phyloP scores from a whole-genome alignment of 1,140 invertebrate genomes.

The Drosophila pruinosa region DNA sequence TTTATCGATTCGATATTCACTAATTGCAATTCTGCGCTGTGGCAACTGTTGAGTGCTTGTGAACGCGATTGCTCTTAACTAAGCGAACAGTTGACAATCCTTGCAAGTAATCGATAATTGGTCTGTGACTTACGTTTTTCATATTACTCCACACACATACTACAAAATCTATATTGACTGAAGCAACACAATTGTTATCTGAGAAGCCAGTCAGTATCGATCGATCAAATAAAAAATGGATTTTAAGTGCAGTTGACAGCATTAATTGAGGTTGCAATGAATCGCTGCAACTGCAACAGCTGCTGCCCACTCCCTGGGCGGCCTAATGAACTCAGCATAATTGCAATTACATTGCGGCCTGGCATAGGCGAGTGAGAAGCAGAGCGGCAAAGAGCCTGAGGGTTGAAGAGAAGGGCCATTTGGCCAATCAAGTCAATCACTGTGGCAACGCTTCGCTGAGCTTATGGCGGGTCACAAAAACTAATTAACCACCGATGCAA shows the following conservation, averaged over 20 bases:
- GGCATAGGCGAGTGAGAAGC: neutral
- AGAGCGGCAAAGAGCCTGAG: neutral
- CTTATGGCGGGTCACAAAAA: slow-evolving; percentile 64
- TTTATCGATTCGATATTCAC: neutral
- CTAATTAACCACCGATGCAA: slow-evolving; percentile 67
- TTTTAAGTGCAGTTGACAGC: slow-evolving; percentile 17
- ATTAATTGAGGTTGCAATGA: slow-evolving; percentile 24
- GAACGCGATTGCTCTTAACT: neutral
- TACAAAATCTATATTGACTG: neutral
- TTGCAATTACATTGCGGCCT: slow-evolving; percentile 66
- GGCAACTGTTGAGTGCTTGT: neutral
- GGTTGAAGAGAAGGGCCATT: slow-evolving; percentile 17
- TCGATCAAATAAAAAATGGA: slow-evolving; percentile 23
- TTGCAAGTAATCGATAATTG: neutral
- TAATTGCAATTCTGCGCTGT: too few relatives aligned
- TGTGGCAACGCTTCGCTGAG: slow-evolving; percentile 42
- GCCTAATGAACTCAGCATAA: slow-evolving; percentile 74
- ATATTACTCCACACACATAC: too few relatives aligned
- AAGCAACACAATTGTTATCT: neutral
- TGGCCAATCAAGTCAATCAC: slow-evolving; percentile 68
- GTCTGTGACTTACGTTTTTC: too few relatives aligned
- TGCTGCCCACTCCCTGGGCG: neutral
- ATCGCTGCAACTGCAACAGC: slow-evolving; percentile 16
- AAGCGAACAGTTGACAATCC: neutral
- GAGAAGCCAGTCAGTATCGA: neutral